Conservation (phyloP, 1,140 invertebrate genomes). For the Dreissena polymorpha region DNA sequence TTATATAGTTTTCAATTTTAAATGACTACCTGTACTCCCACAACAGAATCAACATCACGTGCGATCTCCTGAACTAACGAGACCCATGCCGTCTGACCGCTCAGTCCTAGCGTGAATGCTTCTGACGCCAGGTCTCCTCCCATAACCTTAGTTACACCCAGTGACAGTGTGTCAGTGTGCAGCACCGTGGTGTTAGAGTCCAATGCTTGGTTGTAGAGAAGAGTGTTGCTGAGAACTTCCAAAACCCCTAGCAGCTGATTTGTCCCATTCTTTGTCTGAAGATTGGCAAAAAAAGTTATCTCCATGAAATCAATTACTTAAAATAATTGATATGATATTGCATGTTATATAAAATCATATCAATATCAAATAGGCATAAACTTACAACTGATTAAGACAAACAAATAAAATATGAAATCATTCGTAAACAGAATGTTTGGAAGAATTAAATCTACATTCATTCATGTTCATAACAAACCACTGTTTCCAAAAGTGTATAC, state of each 20-base stretch:
- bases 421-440: no score
- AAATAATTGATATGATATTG: no score
- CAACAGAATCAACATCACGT: neutral
- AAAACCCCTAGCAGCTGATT: slow-evolving; percentile 14
- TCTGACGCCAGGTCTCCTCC: neutral
- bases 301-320: no score
- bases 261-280: slow-evolving; percentile 22
- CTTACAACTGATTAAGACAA: no score
- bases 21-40: slow-evolving; percentile 30
- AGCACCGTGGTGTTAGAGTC: neutral
- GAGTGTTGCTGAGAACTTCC: slow-evolving; percentile 4
- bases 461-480: no score
- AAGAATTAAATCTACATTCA: no score
- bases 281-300: neutral
- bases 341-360: no score
- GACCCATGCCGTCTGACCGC: neutral
- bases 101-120: neutral
- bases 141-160: slow-evolving; percentile 4
- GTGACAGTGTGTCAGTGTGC: slow-evolving; percentile 8
- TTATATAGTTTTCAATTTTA: no score
- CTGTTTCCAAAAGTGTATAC: no score
- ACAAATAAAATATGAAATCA: no score
- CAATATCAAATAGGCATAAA: no score
- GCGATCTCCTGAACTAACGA: neutral
- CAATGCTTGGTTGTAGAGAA: neutral